These are phyloP conservation scores for Austrolebias charrua DNA, from an alignment of 2,797 vertebrate genomes.

Conservation along the genomic window DNA sequence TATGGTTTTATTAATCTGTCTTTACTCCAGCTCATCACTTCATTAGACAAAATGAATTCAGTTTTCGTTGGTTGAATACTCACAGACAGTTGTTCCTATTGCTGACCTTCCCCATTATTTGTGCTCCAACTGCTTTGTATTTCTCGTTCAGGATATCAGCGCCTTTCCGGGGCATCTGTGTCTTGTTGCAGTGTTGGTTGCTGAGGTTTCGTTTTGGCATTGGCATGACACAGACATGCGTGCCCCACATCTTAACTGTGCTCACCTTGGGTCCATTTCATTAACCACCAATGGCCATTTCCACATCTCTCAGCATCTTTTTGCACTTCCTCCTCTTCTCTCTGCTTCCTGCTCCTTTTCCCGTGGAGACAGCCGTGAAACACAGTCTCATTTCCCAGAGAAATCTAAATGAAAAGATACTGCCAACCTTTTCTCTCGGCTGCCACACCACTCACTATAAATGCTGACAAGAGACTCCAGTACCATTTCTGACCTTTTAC, in stretches of 20 bases:
- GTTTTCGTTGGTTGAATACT: conserved; percentile 14
- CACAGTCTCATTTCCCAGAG: conserved; percentile 50
- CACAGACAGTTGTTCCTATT: conserved; percentile 11
- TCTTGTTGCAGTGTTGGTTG: conserved; percentile 30
- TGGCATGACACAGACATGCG: conserved; percentile 16
- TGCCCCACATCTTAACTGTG: conserved; percentile 9
- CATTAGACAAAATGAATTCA: conserved; percentile 22
- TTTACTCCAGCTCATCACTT: conserved; percentile 16
- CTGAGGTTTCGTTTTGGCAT: conserved; percentile 35
- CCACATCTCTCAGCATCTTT: conserved; percentile 24
- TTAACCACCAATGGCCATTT: conserved; percentile 32
- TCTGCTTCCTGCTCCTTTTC: conserved; percentile 9
- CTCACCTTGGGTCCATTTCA: conserved; percentile 32
- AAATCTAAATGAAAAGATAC: conserved; percentile 70
- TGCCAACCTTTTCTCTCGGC: conserved; percentile 60
- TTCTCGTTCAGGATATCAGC: conserved; percentile 32
- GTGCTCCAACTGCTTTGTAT: conserved; percentile 27
- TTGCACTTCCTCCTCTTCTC: conserved; percentile 19
- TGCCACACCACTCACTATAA: conserved; percentile 55
- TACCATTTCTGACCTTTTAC: conserved; percentile 68
- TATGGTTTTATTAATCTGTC: conserved; percentile 16
- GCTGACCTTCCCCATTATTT: conserved; percentile 23
- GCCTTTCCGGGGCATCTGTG: conserved; percentile 45
- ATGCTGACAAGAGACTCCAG: conserved; percentile 70
- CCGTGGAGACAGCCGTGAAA: conserved; percentile 60